Percentiles rank a stretch among this genome's conserved stretches.
These are phyloP conservation scores for Schizotus pectinicornis DNA, from an alignment of 2,888 invertebrate genomes.

Conservation along the genomic window DNA sequence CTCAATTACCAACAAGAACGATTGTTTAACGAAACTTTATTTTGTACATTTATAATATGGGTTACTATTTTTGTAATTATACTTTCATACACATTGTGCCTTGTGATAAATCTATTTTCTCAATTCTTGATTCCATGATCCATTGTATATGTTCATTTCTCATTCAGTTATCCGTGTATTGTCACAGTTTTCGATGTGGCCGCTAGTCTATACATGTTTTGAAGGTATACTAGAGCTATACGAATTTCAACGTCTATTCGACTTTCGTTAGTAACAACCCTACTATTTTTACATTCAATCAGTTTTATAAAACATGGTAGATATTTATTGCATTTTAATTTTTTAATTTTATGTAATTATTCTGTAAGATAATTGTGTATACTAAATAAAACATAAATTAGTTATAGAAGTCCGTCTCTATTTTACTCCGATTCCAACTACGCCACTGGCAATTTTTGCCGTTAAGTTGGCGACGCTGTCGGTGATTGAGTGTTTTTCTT, in stretches of 20 bases:
- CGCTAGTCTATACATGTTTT: constrained; percentile 25
- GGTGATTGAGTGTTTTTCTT: constrained; percentile 7
- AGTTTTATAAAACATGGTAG: constrained; percentile 33
- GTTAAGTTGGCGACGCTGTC: constrained; percentile 1
- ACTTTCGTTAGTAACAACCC: constrained; percentile 7
- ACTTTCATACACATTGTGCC: constrained; percentile 38
- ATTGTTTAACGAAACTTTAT: constrained; percentile 1
- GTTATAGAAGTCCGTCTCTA: constrained; percentile 11
- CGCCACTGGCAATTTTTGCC: constrained; percentile 5
- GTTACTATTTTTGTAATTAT: constrained; percentile 29
- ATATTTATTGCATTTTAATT: constrained; percentile 40
- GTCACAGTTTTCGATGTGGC: constrained; percentile 4
- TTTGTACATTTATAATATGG: constrained; percentile 15
- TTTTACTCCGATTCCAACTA: background rate
- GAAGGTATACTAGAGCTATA: background rate
- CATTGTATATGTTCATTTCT: background rate
- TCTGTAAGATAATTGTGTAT: constrained; percentile 39
- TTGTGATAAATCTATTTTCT: constrained; percentile 46
- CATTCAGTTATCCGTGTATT: background rate
- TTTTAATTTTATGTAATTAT: constrained; percentile 44
- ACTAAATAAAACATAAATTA: constrained; percentile 30
- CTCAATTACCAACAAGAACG: constrained; percentile 16
- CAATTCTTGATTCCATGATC: background rate
- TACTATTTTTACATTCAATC: constrained; percentile 13
- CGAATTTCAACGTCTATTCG: constrained; percentile 2